phyloP scores from a whole-genome alignment of 2,113 vertebrate genomes.

The Caretta caretta region DNA sequence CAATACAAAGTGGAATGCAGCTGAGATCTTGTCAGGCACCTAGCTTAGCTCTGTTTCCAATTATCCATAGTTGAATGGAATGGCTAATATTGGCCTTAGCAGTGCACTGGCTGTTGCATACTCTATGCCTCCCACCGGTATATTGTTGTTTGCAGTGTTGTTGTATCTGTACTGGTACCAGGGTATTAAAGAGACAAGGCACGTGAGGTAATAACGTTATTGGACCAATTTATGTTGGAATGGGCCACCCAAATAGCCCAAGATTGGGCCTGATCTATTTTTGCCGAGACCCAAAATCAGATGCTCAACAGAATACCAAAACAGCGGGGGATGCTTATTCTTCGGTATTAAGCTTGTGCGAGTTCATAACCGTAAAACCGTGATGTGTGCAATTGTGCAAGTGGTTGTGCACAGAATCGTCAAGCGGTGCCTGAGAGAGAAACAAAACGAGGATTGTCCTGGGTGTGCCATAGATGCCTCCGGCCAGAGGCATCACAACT shows the following conservation, averaged over 20 bases:
- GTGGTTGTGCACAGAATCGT: too few relatives aligned
- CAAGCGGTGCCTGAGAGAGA: too few relatives aligned
- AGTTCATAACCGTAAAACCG: too few relatives aligned
- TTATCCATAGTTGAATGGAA: not conserved
- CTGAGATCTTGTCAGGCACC: not conserved
- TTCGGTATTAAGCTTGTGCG: too few relatives aligned
- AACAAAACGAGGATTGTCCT: too few relatives aligned
- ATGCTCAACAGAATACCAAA: too few relatives aligned
- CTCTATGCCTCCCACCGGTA: rapidly evolving
- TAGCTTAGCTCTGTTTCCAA: not conserved
- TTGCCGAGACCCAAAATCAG: too few relatives aligned
- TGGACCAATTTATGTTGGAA: not conserved
- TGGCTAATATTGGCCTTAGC: rapidly evolving
- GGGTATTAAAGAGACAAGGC: not conserved
- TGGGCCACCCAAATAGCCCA: not conserved
- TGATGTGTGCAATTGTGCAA: too few relatives aligned
- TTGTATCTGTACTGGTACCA: not conserved
- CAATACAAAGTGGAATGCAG: not conserved
- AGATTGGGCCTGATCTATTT: too few relatives aligned
- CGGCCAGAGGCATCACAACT: too few relatives aligned
- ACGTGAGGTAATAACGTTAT: not conserved
- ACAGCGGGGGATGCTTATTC: too few relatives aligned
- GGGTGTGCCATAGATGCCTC: too few relatives aligned
- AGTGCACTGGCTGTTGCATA: rapidly evolving
- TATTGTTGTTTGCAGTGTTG: not conserved